Conservation (phyloP, 1,140 invertebrate species). For the Heliconius hewitsoni region DNA sequence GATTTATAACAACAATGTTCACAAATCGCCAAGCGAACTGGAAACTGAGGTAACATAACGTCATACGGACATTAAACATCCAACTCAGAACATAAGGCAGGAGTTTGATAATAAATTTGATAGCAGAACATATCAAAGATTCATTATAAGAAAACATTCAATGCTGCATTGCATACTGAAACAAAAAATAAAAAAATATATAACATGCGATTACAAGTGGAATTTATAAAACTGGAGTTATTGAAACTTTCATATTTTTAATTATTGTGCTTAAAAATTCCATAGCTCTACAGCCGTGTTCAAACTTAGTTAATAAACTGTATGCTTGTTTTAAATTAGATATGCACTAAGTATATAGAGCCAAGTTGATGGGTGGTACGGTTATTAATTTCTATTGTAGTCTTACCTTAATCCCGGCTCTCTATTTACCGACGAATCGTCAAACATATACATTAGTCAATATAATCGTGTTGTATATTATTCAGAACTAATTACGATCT, state of each 20-base stretch:
- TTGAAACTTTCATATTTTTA: not conserved
- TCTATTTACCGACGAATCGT: slow-evolving; percentile 32
- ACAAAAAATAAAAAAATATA: not conserved
- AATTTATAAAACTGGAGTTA: not conserved
- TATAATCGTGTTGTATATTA: slow-evolving; percentile 15
- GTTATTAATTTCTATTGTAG: not conserved
- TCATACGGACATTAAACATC: slow-evolving; percentile 32
- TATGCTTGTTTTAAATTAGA: not conserved
- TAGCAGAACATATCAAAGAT: not conserved
- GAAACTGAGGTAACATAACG: slow-evolving; percentile 36
- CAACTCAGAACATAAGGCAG: slow-evolving; percentile 7
- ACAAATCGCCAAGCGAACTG: slow-evolving; percentile 28
- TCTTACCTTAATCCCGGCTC: slow-evolving; percentile 10
- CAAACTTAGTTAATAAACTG: not conserved
- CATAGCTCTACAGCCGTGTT: not conserved
- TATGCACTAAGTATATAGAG: not conserved
- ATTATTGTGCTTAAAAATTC: slow-evolving; percentile 6
- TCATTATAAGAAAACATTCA: not conserved
- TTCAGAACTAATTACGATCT: slow-evolving; percentile 20
- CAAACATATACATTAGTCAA: slow-evolving; percentile 31
- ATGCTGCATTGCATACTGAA: not conserved
- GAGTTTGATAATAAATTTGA: not conserved
- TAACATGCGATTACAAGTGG: not conserved
- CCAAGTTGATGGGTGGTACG: not conserved
- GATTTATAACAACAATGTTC: slow-evolving; percentile 16